Evolutionary conservation across 2,113 vertebrate genomes (phyloP), one percentile per base, ranked within the genome.

Genomic region (Percopsis transmontana): DNA sequence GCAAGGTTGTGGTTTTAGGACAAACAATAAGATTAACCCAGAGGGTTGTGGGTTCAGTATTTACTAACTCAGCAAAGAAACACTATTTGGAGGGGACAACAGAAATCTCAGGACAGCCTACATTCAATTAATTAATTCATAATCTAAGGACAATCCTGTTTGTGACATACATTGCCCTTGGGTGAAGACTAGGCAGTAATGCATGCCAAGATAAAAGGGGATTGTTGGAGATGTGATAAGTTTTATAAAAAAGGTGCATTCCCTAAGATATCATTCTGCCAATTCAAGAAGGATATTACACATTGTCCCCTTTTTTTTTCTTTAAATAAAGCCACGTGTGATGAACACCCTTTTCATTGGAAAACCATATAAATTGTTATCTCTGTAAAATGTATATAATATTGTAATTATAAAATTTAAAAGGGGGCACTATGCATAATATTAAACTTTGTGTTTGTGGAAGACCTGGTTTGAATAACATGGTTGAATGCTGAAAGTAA

Each of bases 201-300:
- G 11, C 39, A 38, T 16, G 39, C 24, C 15, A 56, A 55, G 9
- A 27, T 55, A 55, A 24, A 54, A 55, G 16, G n/a, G 27, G 47
- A n/a, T n/a, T n/a, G n/a, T n/a, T n/a, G n/a, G n/a, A n/a, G n/a
- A n/a, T n/a, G n/a, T n/a, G n/a, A n/a, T n/a, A n/a, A n/a, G n/a
- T n/a, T n/a, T 33, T 0, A 33, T 4, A 33, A 45, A 45, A 45
- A 62, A 62, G 24, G 45, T 62, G 60, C 47, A 52, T 39, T 62
- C 7, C 15, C 14, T 12, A 51, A 51, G 16, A 15, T 20, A 62
- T 33, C 44, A 44, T 50, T 23, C 50, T 52, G 20, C 20, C 50
- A 52, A 50, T n/a, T n/a, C 16, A 50, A 13, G 13, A 4, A 33
- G 27, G 27, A 33, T 33, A 33, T 33, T 33, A n/a, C n/a, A n/a